A percentile compares a stretch with the other conserved stretches of the same genome.
Evolutionary conservation across 2,888 invertebrate species (phyloP).

Genomic region (Cerastis leucographa): DNA sequence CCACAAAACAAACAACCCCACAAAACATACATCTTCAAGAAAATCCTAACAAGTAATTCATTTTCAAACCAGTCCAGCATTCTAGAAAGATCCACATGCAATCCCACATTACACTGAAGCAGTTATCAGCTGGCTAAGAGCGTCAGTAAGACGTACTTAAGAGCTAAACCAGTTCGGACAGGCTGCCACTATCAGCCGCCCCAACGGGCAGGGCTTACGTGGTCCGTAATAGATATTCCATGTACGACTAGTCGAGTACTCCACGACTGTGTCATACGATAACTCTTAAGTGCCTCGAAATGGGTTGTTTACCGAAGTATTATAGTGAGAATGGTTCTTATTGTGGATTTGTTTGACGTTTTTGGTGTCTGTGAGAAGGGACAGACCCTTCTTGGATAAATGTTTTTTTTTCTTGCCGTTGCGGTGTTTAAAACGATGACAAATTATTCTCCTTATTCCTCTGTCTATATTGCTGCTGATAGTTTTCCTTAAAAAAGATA

Average conservation of each 20-base stretch:
- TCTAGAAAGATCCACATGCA: constrained; percentile 52
- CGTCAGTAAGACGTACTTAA: constrained; percentile 79
- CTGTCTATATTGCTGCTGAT: neutral
- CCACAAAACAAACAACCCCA: constrained; percentile 17
- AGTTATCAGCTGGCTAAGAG: constrained; percentile 68
- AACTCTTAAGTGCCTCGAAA: constrained; percentile 69
- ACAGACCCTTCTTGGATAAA: constrained; percentile 18
- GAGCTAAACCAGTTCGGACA: constrained; percentile 74
- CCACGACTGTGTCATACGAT: constrained; percentile 67
- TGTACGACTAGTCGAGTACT: constrained; percentile 55
- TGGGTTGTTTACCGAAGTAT: constrained; percentile 66
- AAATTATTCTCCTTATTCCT: constrained; percentile 5
- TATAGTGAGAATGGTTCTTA: constrained; percentile 43
- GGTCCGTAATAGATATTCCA: constrained; percentile 68
- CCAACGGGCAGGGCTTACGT: constrained; percentile 69
- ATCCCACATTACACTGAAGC: constrained; percentile 48
- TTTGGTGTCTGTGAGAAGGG: constrained; percentile 51
- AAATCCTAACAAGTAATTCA: constrained; percentile 32
- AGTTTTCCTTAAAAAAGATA: neutral
- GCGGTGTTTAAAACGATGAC: constrained; percentile 2
- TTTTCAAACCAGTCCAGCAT: constrained; percentile 28
- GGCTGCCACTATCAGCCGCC: constrained; percentile 73
- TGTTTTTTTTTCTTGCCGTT: constrained; percentile 6
- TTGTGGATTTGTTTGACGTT: constrained; percentile 45
- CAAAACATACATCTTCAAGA: constrained; percentile 15